Conservation (phyloP, 2,888 invertebrate species). For the Leptopilina drosophilae region DNA sequence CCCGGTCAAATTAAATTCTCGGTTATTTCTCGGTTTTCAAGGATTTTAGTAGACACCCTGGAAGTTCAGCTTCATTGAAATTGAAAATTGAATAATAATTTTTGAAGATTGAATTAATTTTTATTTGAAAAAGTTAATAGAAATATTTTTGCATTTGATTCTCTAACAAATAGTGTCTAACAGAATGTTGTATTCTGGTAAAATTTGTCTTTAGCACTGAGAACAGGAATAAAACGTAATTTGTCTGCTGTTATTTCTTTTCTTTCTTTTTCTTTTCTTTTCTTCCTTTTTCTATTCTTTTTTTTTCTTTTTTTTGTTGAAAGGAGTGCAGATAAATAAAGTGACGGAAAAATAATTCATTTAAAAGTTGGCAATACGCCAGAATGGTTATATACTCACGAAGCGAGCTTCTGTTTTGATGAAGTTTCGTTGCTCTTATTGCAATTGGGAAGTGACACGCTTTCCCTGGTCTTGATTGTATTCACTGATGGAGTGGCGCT, state of each 20-base stretch:
- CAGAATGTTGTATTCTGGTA: not conserved
- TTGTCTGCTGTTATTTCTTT: not conserved
- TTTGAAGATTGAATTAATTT: too few species aligned
- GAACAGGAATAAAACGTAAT: not conserved
- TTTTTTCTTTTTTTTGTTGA: not conserved
- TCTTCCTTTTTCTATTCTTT: too few species aligned
- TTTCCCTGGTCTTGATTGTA: constrained; percentile 66
- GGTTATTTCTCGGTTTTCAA: too few species aligned
- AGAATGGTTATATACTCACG: constrained; percentile 55
- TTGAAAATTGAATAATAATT: too few species aligned
- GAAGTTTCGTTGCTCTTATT: constrained; percentile 57
- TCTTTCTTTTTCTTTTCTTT: not conserved
- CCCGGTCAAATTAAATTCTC: too few species aligned
- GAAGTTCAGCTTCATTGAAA: too few species aligned
- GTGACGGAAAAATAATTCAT: not conserved
- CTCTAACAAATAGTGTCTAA: not conserved
- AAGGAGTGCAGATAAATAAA: not conserved
- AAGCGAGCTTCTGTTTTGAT: constrained; percentile 55
- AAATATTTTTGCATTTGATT: not conserved
- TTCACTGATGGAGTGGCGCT: constrained; percentile 55
- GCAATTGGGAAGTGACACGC: constrained; percentile 60
- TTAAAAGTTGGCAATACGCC: constrained; percentile 33
- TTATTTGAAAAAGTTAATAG: too few species aligned
- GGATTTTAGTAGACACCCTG: too few species aligned
- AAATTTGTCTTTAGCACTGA: not conserved